Percentiles rank a stretch among this genome's conserved stretches.
phyloP scores from a whole-genome alignment of 2,797 vertebrate genomes.

The Gadopsis bispinosus region DNA sequence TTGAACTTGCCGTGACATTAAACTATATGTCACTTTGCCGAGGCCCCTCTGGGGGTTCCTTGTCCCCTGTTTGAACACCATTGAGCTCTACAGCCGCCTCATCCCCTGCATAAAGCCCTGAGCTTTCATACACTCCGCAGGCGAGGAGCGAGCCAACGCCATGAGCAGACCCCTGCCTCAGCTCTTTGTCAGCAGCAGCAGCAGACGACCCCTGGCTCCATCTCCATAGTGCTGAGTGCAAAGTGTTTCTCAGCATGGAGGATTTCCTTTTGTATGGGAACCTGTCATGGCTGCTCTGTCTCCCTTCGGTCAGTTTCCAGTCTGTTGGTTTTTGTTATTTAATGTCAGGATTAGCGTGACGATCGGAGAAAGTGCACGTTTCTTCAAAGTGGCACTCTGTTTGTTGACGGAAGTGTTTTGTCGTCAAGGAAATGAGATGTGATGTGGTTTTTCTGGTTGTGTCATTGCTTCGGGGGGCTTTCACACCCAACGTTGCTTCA shows the following conservation, averaged over 20 bases:
- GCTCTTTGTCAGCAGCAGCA: slow-evolving; percentile 35
- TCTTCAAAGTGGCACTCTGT: not conserved
- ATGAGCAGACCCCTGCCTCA: not conserved
- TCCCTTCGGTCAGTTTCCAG: not conserved
- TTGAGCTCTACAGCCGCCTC: not conserved
- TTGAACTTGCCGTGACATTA: slow-evolving; percentile 10
- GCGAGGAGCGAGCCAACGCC: not conserved
- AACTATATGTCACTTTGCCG: slow-evolving; percentile 1
- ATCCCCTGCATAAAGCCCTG: not conserved
- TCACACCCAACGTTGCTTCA: not conserved
- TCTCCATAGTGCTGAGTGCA: slow-evolving; percentile 1
- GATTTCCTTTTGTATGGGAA: slow-evolving; percentile 17
- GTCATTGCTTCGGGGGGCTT: not conserved
- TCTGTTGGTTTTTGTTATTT: not conserved
- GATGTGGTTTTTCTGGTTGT: not conserved
- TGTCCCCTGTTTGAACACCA: not conserved
- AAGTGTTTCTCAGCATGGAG: slow-evolving; percentile 24
- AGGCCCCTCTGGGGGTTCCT: slow-evolving; percentile 14
- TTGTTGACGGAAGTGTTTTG: not conserved
- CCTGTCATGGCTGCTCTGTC: not conserved
- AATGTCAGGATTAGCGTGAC: not conserved
- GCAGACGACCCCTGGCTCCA: not conserved
- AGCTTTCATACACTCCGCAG: slow-evolving; percentile 19
- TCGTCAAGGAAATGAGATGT: not conserved
- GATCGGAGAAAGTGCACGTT: not conserved